Base-by-base conservation (phyloP, 1,140 invertebrate species). In the Neodiprion lecontei region DNA sequence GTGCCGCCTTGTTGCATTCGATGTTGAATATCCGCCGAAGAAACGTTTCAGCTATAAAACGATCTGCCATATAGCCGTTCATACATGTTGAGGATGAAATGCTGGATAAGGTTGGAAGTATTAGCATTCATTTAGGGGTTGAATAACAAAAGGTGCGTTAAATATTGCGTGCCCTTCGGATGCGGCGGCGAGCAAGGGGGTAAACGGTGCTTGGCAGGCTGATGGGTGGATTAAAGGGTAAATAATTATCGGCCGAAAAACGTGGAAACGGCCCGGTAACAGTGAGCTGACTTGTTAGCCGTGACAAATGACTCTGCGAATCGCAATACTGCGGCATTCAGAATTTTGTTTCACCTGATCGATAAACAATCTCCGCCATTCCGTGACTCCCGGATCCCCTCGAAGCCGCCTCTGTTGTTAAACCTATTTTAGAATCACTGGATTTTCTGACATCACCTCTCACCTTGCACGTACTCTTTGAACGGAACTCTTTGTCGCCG, bases 81-180 rank as follows among this genome's bases (percentile, higher is more conserved):
- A 40, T 40, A 40, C 28, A 40, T 61, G 11, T 61, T 9, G 53
- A 61, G 28, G 28, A 61, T 61, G 53, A 61, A 61, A 8, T 61
- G 53, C 9, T 5, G 53, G 5, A 3, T 40, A 61, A 61, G 9
- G 53, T 5, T 17, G n/a, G 53, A 61, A 61, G n/a, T 61, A 61
- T 61, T 61, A 61, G 53, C 53, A 61, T 61, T 17, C 53, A 61
- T 61, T 61, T 12, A 4, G 53, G 53, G 53, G 53, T 61, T 61
- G 53, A 61, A 61, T 61, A 61, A 61, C 53, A 61, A 61, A 61
- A 61, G 53, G 53, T 61, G 53, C n/a, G n/a, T 61, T 61, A 61
- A 61, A 61, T 61, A 61, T 61, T 17, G n/a, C 53, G 53, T 61
- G 53, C 53, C 53, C 5, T 9, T 61, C 11, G 53, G 53, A 12